phyloP scores from a whole-genome alignment of 2,113 vertebrate genomes.

The Mesocricetus auratus region DNA sequence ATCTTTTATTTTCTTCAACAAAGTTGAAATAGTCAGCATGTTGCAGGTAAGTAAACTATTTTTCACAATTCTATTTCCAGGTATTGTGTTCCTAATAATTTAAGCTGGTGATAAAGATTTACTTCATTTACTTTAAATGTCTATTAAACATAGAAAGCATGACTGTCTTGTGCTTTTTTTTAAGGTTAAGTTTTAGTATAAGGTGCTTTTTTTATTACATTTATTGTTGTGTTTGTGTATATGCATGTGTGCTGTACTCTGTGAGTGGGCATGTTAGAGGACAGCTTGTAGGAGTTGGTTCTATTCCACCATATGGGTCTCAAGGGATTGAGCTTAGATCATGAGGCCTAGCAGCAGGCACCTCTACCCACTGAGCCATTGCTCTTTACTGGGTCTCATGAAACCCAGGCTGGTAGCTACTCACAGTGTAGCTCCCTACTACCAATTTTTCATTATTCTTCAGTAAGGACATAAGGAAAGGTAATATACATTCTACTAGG shows the following conservation, averaged over 20 bases:
- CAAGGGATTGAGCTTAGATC: not conserved
- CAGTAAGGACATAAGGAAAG: not conserved
- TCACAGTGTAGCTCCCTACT: not conserved
- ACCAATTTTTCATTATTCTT: not conserved
- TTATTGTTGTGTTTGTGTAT: not conserved
- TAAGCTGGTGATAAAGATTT: not conserved
- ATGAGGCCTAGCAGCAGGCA: no score
- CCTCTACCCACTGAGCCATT: not conserved
- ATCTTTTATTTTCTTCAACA: constrained; percentile 99
- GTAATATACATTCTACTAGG: not conserved
- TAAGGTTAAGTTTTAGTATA: not conserved
- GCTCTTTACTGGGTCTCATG: not conserved
- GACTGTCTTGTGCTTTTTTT: not conserved
- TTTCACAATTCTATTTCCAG: constrained; percentile 35
- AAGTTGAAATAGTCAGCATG: constrained; percentile 99
- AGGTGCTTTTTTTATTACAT: not conserved
- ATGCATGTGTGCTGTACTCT: not conserved
- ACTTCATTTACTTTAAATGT: constrained; percentile 30
- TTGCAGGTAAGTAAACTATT: constrained; percentile 93
- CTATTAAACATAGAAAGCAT: not conserved
- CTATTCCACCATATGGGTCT: not conserved
- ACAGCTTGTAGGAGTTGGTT: not conserved
- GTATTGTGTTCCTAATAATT: constrained; percentile 33
- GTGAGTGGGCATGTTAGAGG: not conserved
- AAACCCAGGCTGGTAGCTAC: not conserved